Evolutionary conservation across 2,888 invertebrate species (phyloP), one percentile per base, ranked within the genome.

Genomic region (Dione vanillae): DNA sequence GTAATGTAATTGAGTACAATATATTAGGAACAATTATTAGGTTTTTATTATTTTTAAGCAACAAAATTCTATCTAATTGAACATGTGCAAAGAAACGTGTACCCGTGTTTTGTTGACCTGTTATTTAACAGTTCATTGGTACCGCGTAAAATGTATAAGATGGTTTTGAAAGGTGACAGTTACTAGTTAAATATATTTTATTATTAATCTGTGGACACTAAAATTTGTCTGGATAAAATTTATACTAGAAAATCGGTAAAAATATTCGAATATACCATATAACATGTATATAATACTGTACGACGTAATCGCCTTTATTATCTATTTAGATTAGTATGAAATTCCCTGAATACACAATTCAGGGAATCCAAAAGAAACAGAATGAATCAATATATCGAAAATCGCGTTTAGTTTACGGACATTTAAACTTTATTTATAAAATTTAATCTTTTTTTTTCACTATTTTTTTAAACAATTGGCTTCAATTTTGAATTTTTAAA

Each of bases 51-150:
- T 43, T 43, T 14, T 43, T 27, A 20, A 43, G n/a, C 35, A 20
- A 27, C 27, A n/a, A 20, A 59, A 43, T n/a, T n/a, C n/a, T n/a
- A n/a, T 43, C 43, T 43, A 20, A 43, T 43, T 43, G 20, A 20
- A 43, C 20, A 43, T 43, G 27, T 59, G 20, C 27, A 14, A 59
- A 43, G 43, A 59, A 27, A 43, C 20, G 54, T 37, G 37, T 37
- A 20, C n/a, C 14, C 20, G 3, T 14, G 20, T 5, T 59, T n/a
- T n/a, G 43, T 59, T 59, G 27, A 43, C 43, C 14, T 27, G 27
- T 27, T 8, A 59, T 59, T 20, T 20, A 43, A 43, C 41, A 43
- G 20, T 41, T 27, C 59, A 54, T 54, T 35, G n/a, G 35, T 59
- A 6, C 43, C 27, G 43, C 43, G 43, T 20, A 43, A 59, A 59